Base-by-base conservation (phyloP, 2,888 invertebrate genomes). In the Drosophila stalkeri region DNA sequence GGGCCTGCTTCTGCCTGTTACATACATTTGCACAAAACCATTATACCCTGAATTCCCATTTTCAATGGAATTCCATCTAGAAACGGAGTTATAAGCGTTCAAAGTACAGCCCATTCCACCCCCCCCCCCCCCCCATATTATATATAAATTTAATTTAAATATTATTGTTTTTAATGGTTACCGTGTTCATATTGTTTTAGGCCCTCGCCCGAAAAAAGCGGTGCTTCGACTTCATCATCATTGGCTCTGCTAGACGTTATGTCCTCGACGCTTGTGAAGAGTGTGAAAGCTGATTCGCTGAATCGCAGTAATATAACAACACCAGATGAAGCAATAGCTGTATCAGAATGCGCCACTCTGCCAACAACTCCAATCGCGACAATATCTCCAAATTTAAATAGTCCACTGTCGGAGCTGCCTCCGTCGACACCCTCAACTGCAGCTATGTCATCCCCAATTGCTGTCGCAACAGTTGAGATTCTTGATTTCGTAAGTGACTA, bases 381-480 rank as follows among this genome's bases (percentile, higher is more conserved):
- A 33, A 73, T 75, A 49, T 62, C 75, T 20, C 75, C 80, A 44
- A 72, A 67, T 55, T 61, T 75, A 41, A 72, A 70, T 35, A 75
- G 75, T 60, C 86, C 81, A 20, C 56, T 83, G 11, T 81, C 78
- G 59, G 84, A 84, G 56, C 71, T 69, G 60, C 72, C 82, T 62
- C 82, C 82, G 54, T 82, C 81, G 44, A 81, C 86, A 20, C 72
- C 85, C 33, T 80, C 80, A 62, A 77, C 85, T 20, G 62, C 59
- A 69, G 81, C 82, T 49, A 86, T 82, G 80, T 65, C 78, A 14
- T 77, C 81, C 5, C 86, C 91, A 14, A 78, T 83, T 62, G 77
- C 91, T 47, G 74, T 90, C 9, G 87, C 86, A 18, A 88, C 83
- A 52, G 84, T 75, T 18, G 81, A 77, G 62, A 77, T 86, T 61